These are phyloP conservation scores for Picus viridis DNA, from an alignment of 2,797 vertebrate species.

Conservation along the genomic window DNA sequence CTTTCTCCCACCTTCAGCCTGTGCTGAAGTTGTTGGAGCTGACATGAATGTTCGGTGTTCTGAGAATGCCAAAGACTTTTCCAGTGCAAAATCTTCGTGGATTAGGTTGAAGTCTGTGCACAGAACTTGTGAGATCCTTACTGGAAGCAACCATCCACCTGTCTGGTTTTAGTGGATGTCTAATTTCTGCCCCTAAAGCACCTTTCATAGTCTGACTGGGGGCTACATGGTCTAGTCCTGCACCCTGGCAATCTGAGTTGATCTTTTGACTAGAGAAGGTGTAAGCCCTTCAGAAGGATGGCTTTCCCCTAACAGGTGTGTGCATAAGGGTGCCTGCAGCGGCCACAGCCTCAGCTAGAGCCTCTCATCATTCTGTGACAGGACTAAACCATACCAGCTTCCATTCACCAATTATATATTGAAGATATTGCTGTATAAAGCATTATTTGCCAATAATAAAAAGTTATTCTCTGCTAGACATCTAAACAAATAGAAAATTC, in stretches of 20 bases:
- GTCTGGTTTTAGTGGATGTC: not conserved
- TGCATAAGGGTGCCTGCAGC: not conserved
- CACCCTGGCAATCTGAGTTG: not conserved
- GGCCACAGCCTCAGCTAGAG: not conserved
- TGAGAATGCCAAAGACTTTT: not conserved
- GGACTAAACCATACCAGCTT: not conserved
- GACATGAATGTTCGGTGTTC: not conserved
- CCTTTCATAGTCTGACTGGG: fast-evolving
- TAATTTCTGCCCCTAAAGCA: not conserved
- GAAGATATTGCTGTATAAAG: not conserved
- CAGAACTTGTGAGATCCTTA: not conserved
- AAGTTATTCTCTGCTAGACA: not conserved
- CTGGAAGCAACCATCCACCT: not conserved
- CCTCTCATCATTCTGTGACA: not conserved
- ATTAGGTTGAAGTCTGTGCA: not conserved
- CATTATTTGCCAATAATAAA: not conserved
- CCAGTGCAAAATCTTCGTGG: not conserved
- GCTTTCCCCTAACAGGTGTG: not conserved
- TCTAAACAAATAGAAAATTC: constrained; percentile 17
- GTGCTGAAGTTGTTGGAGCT: fast-evolving
- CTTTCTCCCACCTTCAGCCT: not conserved
- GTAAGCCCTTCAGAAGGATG: not conserved
- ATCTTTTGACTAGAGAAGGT: not conserved
- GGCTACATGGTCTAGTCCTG: too few species aligned
- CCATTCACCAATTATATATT: not conserved